Conservation (phyloP, 1,140 invertebrate genomes). For the Drosophila trapezifrons region DNA sequence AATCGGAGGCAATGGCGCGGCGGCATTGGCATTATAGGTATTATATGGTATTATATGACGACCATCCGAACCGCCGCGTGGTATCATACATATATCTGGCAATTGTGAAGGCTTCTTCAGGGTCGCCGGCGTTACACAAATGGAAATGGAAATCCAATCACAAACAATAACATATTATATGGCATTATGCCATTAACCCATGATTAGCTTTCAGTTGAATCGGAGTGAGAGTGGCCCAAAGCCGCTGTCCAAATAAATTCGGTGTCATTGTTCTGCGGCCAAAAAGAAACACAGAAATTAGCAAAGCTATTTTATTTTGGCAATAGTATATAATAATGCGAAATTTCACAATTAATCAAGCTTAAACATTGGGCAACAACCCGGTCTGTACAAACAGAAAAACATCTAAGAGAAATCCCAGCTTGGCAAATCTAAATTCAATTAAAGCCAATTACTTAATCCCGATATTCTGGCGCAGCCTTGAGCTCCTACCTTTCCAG, state of each 20-base stretch:
- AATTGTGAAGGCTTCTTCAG: slow-evolving; percentile 64
- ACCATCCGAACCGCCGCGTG: slow-evolving; percentile 22
- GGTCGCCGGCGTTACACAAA: slow-evolving; percentile 42
- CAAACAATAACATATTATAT: slow-evolving; percentile 43
- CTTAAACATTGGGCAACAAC: no score
- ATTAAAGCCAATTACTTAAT: not conserved
- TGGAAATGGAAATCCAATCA: slow-evolving; percentile 55
- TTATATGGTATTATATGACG: slow-evolving; percentile 41
- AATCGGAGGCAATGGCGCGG: slow-evolving; percentile 20
- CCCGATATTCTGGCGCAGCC: slow-evolving; percentile 19
- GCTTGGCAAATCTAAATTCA: not conserved
- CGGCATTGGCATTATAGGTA: slow-evolving; percentile 40
- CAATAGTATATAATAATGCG: not conserved
- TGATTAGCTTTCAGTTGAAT: slow-evolving; percentile 46
- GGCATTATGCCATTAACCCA: slow-evolving; percentile 39
- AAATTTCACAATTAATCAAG: slow-evolving; percentile 3
- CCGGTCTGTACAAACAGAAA: not conserved
- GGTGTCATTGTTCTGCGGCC: slow-evolving; percentile 41
- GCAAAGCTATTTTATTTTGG: not conserved
- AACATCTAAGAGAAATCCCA: not conserved
- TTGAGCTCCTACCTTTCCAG: slow-evolving; percentile 12
- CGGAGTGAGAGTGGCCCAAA: slow-evolving; percentile 60
- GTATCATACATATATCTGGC: slow-evolving; percentile 19
- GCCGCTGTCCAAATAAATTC: not conserved
- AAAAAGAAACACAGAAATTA: slow-evolving; percentile 10